Conservation (phyloP, 2,797 vertebrate genomes). For the Nasua narica region DNA sequence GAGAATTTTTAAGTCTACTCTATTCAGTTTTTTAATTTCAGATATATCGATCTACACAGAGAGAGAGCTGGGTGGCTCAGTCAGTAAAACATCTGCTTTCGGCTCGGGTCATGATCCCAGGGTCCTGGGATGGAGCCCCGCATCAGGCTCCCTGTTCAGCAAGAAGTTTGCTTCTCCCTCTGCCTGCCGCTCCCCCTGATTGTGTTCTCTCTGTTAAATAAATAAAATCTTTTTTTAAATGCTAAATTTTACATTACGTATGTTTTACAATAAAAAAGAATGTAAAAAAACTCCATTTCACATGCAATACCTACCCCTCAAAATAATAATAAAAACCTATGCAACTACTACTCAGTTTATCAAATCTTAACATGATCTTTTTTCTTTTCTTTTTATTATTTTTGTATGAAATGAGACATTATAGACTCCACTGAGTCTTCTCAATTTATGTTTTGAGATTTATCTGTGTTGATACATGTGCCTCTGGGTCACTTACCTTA, state of each 20-base stretch:
- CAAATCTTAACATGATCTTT: background rate
- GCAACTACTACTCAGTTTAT: background rate
- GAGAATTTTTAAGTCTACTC: background rate
- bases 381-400: background rate
- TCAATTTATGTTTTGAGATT: background rate
- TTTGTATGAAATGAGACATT: constrained; percentile 1
- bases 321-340: background rate
- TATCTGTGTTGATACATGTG: background rate
- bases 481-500: background rate
- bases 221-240: background rate
- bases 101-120: background rate
- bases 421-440: background rate
- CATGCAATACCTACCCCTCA: background rate
- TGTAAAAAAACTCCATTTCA: background rate
- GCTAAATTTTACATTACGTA: background rate
- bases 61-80: too few species aligned
- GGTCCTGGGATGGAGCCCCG: background rate
- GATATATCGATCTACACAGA: too few species aligned
- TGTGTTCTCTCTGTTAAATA: background rate
- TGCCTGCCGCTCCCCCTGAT: background rate
- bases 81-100: too few species aligned
- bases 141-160: background rate
- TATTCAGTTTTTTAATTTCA: background rate
- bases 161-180: background rate
- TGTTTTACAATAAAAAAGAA: background rate